Base-by-base conservation (phyloP, 2,113 vertebrate genomes). In the Motacilla tschutschensis region DNA sequence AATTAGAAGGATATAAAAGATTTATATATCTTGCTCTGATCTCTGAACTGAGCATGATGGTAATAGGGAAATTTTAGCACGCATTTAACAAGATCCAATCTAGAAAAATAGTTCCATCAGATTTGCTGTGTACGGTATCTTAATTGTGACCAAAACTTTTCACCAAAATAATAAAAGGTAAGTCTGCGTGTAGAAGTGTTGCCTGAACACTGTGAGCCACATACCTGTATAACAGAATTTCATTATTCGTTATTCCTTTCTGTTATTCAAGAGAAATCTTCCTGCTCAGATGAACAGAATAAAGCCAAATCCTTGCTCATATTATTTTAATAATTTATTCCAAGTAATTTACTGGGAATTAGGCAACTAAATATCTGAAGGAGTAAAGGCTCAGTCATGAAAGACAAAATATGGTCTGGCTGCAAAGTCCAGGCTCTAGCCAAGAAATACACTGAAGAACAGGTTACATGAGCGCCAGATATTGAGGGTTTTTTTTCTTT, bases 381-480 rank as follows among this genome's bases (percentile, higher is more conserved):
- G 17, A 85, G 12, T 66, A 71, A 78, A 71, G 14, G 7, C 15
- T 72, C 19, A 36, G 50, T 53, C 35, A 28, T 53, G 62, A 62
- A 63, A 78, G 9, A 22, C 41, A 25, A 17, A 65, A 47, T 10
- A 40, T 5, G 2, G 12, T 28, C 54, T 58, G 20, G 59, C n/a
- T 41, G 12, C 24, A 5, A 81, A 67, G 10, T 64, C 43, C 36
- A 65, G 70, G 44, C 77, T 79, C 31, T 81, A 81, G 44, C 83
- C 88, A 66, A 90, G 87, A 94, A 93, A 92, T 92, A 88, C 38
- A 57, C 33, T 82, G 57, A 55, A 87, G n/a, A 78, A 73, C 50
- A 81, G 16, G 31, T 83, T 94, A 81, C 24, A 53, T 33, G 16
- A 83, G 20, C 28, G 71, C 24, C 25, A 78, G 72, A 55, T 62